Evolutionary conservation across 2,888 invertebrate genomes (phyloP).

Genomic region (Agrilus biguttatus): DNA sequence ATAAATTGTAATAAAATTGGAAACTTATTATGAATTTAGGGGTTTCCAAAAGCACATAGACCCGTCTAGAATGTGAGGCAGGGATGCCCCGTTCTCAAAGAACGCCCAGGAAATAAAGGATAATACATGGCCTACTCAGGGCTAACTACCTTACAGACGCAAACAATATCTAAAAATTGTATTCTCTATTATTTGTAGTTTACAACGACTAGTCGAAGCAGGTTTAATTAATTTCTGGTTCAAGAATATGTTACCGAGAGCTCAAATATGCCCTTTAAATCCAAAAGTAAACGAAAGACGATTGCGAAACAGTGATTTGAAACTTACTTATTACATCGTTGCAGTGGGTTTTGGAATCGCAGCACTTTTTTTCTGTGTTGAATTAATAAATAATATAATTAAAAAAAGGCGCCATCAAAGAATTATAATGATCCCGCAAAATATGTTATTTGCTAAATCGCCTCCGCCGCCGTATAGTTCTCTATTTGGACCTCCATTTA

Average conservation of each 20-base stretch:
- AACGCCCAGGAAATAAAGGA: too few relatives aligned
- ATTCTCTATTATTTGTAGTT: constrained; percentile 32
- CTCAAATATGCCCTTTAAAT: constrained; percentile 68
- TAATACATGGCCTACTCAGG: too few relatives aligned
- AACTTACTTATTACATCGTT: constrained; percentile 69
- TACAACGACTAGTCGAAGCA: constrained; percentile 54
- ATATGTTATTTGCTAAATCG: constrained; percentile 8
- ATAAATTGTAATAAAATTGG: too few relatives aligned
- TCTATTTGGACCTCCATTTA: constrained; percentile 33
- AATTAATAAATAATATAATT: constrained; percentile 30
- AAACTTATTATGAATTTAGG: too few relatives aligned
- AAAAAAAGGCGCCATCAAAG: neutral
- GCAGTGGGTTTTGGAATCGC: constrained; percentile 52
- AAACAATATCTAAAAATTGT: neutral
- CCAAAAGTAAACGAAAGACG: constrained; percentile 67
- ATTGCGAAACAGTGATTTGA: constrained; percentile 58
- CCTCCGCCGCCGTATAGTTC: constrained; percentile 55
- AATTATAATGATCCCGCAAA: neutral
- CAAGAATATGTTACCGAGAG: constrained; percentile 49
- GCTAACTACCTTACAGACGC: too few relatives aligned
- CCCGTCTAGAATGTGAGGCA: too few relatives aligned
- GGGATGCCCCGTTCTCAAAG: too few relatives aligned
- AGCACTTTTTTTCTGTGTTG: constrained; percentile 47
- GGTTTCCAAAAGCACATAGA: too few relatives aligned
- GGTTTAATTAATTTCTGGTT: constrained; percentile 60